Evolutionary conservation across 2,113 vertebrate genomes (phyloP), one percentile per base, ranked within the genome.

Genomic region (Enhydra lutris): DNA sequence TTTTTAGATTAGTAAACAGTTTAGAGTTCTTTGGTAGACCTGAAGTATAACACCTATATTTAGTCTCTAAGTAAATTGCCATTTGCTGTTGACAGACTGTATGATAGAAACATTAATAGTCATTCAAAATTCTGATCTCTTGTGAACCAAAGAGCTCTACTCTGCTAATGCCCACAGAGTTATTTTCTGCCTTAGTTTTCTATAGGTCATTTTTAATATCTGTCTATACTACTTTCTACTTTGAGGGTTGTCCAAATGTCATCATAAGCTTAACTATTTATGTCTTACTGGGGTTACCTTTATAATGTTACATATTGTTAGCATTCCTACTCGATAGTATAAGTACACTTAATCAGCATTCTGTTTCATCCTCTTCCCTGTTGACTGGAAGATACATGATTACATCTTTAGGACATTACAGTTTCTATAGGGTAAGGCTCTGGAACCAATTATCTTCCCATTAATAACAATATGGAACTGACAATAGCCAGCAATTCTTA

Each of bases 181-280:
- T 18, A 96, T 97, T 96, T 21, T 82, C 36, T 82, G n/a, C 31
- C 13, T 97, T 96, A 24, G 26, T 95, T 95, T 96, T 80, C 61
- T 87, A 0, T 52, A 39, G 23, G 31, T 81, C n/a, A 73, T 95
- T 57, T 67, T 69, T 69, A 36, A 9, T 90, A 89, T 61, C 12
- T 89, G 11, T 59, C 17, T 65, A 1, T 88, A 47, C 36, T 63
- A 50, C 61, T 82, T 97, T 94, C 31, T 82, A 39, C 17, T 87
- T 93, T 76, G 14, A 71, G 7, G 15, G 3, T 95, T 96, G 47
- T 90, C 39, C 21, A 89, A 79, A 87, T 94, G 36, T 74, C 63
- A 94, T 83, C 31, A 15, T 91, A 73, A 76, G 4, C 92, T 96
- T 95, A 82, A 34, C 34, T 85, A 84, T 96, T 76, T 63, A 6